Conservation (phyloP, 2,113 vertebrate species). For the Sakesphorus luctuosus region DNA sequence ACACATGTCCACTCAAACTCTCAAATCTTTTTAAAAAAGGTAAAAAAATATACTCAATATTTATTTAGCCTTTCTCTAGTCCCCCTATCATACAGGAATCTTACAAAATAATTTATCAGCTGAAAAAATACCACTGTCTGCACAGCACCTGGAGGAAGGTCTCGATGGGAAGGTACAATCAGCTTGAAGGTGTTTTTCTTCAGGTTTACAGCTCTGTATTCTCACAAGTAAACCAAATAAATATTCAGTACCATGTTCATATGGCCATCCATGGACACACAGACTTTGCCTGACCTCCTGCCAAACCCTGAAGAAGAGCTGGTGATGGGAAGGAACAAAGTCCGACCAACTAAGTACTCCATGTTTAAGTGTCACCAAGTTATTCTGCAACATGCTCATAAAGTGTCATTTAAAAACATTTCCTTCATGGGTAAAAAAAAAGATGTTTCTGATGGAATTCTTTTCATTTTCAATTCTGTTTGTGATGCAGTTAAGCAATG, state of each 20-base stretch:
- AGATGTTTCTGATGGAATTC: background rate
- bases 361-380: background rate
- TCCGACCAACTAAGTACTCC: background rate
- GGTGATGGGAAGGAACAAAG: background rate
- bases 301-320: constrained; percentile 47
- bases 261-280: background rate
- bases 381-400: background rate
- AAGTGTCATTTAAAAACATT: background rate
- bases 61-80: constrained; percentile 58
- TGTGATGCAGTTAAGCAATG: constrained; percentile 62
- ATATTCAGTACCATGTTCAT: background rate
- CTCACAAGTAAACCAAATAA: background rate
- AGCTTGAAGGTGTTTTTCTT: constrained; percentile 44
- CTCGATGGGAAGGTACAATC: background rate
- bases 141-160: constrained; percentile 19
- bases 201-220: background rate
- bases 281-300: background rate
- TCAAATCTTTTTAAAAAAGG: constrained; percentile 72
- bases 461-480: background rate
- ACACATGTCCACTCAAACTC: constrained; percentile 36
- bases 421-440: background rate
- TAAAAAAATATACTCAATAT: constrained; percentile 78
- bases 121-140: constrained; percentile 44
- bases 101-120: constrained; percentile 57
- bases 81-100: constrained; percentile 38